phyloP scores from a whole-genome alignment of 1,140 invertebrate genomes.

The Meloidogyne floridensis region DNA sequence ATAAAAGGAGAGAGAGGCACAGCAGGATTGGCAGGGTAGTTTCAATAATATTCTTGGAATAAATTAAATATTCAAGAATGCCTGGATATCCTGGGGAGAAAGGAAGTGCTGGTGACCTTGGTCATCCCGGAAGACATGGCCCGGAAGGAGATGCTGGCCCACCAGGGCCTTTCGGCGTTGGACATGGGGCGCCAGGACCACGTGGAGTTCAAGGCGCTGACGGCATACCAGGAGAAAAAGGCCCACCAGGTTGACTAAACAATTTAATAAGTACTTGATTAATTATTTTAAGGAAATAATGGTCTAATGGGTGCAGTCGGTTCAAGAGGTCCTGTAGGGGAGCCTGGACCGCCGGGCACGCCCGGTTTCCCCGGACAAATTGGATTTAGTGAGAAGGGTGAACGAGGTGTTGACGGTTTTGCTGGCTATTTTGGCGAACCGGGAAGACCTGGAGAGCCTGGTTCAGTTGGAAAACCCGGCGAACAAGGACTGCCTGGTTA shows the following conservation, averaged over 20 bases:
- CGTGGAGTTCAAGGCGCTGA: conserved; percentile 61
- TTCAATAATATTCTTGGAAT: not conserved
- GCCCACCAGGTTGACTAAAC: conserved; percentile 43
- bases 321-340: conserved; percentile 57
- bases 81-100: conserved; percentile 38
- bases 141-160: conserved; percentile 63
- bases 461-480: conserved; percentile 47
- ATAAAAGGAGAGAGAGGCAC: conserved; percentile 59
- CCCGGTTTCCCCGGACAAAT: conserved; percentile 45
- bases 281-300: conserved; percentile 46
- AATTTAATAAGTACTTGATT: not conserved
- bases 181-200: conserved; percentile 52
- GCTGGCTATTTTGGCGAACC: conserved; percentile 37
- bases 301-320: conserved; percentile 59
- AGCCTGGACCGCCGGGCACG: conserved; percentile 51
- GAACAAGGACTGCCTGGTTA: conserved; percentile 60
- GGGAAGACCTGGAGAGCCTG: conserved; percentile 49
- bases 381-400: conserved; percentile 57
- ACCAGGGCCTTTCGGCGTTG: conserved; percentile 57
- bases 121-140: conserved; percentile 59
- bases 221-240: conserved; percentile 61
- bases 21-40: conserved; percentile 42
- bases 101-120: conserved; percentile 51
- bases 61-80: not conserved
- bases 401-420: conserved; percentile 58